Percentiles rank a stretch among this genome's conserved stretches.
phyloP scores from a whole-genome alignment of 2,888 invertebrate genomes.

The Ochropleura leucogaster region DNA sequence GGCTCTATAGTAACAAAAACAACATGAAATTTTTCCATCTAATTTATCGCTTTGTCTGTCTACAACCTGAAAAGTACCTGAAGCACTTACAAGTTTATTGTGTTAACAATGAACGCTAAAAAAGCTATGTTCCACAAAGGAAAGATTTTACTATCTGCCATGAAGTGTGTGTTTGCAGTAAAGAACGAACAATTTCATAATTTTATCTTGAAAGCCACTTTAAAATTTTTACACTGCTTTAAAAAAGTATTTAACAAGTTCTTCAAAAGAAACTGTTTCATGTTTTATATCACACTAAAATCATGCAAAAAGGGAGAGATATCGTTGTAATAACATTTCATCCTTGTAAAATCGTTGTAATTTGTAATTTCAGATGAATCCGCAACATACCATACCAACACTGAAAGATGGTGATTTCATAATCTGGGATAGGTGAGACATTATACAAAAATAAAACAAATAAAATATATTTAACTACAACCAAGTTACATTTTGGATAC shows the following conservation, averaged over 20 bases:
- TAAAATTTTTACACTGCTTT: conserved; percentile 11
- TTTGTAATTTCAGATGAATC: conserved; percentile 82
- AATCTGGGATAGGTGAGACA: conserved; percentile 88
- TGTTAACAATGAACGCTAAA: background rate
- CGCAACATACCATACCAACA: conserved; percentile 89
- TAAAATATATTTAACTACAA: background rate
- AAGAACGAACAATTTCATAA: conserved; percentile 13
- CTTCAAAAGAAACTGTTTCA: conserved; percentile 17
- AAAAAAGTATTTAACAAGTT: conserved; percentile 31
- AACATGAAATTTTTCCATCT: background rate
- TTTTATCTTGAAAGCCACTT: conserved; percentile 8
- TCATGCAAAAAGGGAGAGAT: conserved; percentile 16
- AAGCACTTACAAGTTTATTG: background rate
- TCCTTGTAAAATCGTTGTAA: conserved; percentile 1
- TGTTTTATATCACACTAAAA: conserved; percentile 27
- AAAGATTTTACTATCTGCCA: conserved; percentile 4
- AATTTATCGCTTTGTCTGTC: background rate
- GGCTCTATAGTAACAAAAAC: too few species aligned
- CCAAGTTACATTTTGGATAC: background rate
- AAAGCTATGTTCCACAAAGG: background rate
- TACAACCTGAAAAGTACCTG: background rate
- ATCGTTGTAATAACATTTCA: conserved; percentile 18
- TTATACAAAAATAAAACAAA: background rate
- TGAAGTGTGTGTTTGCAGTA: conserved; percentile 17
- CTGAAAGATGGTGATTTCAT: conserved; percentile 87